Evolutionary conservation across 1,140 invertebrate genomes (phyloP), one percentile per base, ranked within the genome.

Genomic region (Lepidurus packardi): DNA sequence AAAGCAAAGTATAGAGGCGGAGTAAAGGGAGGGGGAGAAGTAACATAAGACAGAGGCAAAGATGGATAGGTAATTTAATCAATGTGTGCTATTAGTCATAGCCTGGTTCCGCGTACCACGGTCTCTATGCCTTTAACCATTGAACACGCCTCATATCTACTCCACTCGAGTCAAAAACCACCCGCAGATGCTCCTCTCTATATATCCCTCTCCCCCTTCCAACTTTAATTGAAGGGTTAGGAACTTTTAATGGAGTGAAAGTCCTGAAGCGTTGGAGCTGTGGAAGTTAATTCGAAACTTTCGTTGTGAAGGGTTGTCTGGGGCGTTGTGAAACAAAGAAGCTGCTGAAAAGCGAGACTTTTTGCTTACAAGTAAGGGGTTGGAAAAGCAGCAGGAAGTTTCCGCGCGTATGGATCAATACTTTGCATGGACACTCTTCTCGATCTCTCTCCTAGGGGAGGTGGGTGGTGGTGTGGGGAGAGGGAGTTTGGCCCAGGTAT

Each of bases 51-150:
- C 45, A 47, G 34, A 34, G 34, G 45, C 45, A 10, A 47, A 10
- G 45, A 65, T 65, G 53, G 53, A 65, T 65, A 21, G 21, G 53
- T 65, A 65, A 65, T 65, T 65, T 65, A 65, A 65, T 65, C 53
- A 65, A 65, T 65, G 53, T 13, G 9, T 65, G 13, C 53, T 65
- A 65, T 65, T 65, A 65, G 53, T 65, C 53, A 65, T 21, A n/a
- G 16, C 21, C 21, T 13, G 53, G 16, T 65, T 65, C 53, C n/a
- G 21, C 13, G 53, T 21, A n/a, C 53, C 53, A n/a, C 21, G 16
- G 21, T n/a, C 53, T 65, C 8, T n/a, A 4, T 21, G 53, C 16
- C 4, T 21, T 65, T 21, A 21, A 13, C 34, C 34, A 34, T 34
- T 34, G 34, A 34, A 34, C 34, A 34, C 53, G 21, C 53, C 53